Evolutionary conservation across 2,797 vertebrate genomes (phyloP).

Genomic region (Typhlichthys eigenmanni): DNA sequence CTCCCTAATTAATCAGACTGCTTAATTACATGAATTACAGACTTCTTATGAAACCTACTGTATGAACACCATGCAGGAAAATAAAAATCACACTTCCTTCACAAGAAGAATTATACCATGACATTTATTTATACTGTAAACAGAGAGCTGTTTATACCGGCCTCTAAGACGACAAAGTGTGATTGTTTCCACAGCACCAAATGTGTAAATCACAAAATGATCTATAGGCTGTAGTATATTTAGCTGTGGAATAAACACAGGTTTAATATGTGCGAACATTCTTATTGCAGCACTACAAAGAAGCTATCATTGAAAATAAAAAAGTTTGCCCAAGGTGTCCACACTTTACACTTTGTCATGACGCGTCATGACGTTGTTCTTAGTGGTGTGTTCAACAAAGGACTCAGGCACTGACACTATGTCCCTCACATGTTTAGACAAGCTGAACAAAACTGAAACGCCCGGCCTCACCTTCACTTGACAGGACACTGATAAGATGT

Average conservation of each 20-base stretch:
- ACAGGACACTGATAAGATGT: slow-evolving; percentile 30
- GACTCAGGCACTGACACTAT: slow-evolving; percentile 12
- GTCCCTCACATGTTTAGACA: slow-evolving; percentile 33
- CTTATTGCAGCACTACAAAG: too few species aligned
- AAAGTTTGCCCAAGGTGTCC: neutral
- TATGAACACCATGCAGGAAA: slow-evolving; percentile 46
- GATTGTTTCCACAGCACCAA: neutral
- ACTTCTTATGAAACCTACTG: slow-evolving; percentile 50
- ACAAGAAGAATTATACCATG: slow-evolving; percentile 32
- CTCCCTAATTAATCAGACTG: slow-evolving; percentile 73
- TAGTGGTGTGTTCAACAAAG: too few species aligned
- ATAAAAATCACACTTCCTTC: slow-evolving; percentile 45
- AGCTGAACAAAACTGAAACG: slow-evolving; percentile 22
- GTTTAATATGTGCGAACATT: too few species aligned
- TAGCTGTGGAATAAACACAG: neutral
- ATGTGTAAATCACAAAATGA: slow-evolving; percentile 12
- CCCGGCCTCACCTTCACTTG: slow-evolving; percentile 24
- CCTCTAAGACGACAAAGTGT: slow-evolving; percentile 11
- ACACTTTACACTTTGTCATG: too few species aligned
- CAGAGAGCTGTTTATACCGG: slow-evolving; percentile 30
- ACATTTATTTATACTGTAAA: slow-evolving; percentile 18
- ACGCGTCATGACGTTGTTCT: too few species aligned
- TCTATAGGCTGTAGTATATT: neutral
- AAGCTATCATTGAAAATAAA: neutral
- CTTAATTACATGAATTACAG: slow-evolving; percentile 74